Base-by-base conservation (phyloP, 2,797 vertebrate genomes). In the Hylomyscus alleni region DNA sequence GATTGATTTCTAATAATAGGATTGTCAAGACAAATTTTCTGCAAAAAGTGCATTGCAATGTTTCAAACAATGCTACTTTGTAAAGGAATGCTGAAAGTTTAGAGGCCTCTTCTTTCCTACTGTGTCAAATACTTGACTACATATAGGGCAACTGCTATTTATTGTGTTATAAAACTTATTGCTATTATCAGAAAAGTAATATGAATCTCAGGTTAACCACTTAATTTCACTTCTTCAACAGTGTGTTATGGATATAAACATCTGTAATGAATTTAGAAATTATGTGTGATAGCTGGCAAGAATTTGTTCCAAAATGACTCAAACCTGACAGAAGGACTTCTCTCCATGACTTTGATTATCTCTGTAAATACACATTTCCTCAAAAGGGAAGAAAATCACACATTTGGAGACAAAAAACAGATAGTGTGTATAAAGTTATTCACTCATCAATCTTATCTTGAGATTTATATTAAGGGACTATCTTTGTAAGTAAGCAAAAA, bases 251-350 rank as follows among this genome's bases (percentile, higher is more conserved):
- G 3, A 52, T 81, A 44, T 82, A 75, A 89, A 78, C 97, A 97
- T 96, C 95, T 97, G 96, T 92, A 85, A 94, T 96, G 54, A 88
- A 90, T 96, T 96, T 94, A 92, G 78, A 82, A 95, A 69, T 95
- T 96, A 89, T 92, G 97, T 95, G 83, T 96, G 93, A 90, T 96
- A 83, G 20, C 67, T 90, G n/a, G 19, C 60, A 92, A 96, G 83
- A 93, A 97, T 95, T 86, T 87, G 85, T 93, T 96, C 76, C 75
- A 97, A 95, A 97, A 80, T 92, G 69, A 95, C 75, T 95, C 78
- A 84, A 96, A 95, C 92, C 54, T 90, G 87, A 97, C 81, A 93
- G 37, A 90, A 34, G 54, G 44, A 2, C 60, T 92, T 96, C 95
- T 82, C 62, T n/a, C 72, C 76, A 76, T 93, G 69, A 85, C 90